Conservation (phyloP, 2,797 vertebrate species). For the Gorsachius magnificus region DNA sequence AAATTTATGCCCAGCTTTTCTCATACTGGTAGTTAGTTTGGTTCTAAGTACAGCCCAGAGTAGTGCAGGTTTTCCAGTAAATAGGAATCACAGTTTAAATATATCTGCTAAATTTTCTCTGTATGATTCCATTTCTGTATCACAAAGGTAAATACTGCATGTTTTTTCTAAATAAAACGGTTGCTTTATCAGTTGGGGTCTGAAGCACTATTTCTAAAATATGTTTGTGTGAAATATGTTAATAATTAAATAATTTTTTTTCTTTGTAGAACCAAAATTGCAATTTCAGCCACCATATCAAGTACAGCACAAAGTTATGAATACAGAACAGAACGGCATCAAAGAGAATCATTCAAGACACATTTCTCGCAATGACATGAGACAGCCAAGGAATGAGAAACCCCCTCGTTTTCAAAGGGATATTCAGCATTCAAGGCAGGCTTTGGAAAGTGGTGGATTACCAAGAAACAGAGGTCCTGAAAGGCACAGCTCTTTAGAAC, state of each 20-base stretch:
- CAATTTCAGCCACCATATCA: constrained; percentile 80
- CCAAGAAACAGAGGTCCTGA: constrained; percentile 85
- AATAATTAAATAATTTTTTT: constrained; percentile 36
- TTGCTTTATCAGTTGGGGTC: neutral
- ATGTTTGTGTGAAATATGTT: neutral
- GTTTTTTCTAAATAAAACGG: neutral
- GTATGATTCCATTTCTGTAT: neutral
- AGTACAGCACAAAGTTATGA: constrained; percentile 78
- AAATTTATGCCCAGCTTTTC: neutral
- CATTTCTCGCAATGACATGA: constrained; percentile 82
- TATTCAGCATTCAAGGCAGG: constrained; percentile 84
- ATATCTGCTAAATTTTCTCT: neutral
- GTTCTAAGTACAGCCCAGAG: neutral
- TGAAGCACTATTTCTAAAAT: neutral
- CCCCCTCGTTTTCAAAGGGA: constrained; percentile 95
- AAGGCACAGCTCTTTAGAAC: constrained; percentile 77
- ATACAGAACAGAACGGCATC: constrained; percentile 81
- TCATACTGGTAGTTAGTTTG: neutral
- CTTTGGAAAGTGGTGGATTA: constrained; percentile 78
- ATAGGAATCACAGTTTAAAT: neutral
- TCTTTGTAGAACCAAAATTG: constrained; percentile 85
- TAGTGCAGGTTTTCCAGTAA: neutral
- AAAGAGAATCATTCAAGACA: constrained; percentile 85
- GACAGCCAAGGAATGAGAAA: constrained; percentile 88
- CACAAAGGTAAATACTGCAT: neutral